Percentiles rank a stretch among this genome's conserved stretches.
These are phyloP conservation scores for Rhingia rostrata DNA, from an alignment of 2,888 invertebrate genomes.

Conservation along the genomic window DNA sequence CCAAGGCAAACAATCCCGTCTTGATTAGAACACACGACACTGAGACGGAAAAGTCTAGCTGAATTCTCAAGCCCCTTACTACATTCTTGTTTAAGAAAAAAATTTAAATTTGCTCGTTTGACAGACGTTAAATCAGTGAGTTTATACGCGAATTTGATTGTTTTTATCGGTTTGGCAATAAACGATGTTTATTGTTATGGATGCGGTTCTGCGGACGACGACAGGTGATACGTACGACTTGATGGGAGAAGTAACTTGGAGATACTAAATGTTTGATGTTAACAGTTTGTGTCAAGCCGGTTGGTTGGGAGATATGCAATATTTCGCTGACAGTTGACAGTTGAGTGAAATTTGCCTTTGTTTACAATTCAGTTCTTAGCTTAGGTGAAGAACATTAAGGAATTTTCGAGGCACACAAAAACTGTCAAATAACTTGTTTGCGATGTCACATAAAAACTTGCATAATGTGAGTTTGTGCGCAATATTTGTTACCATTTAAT, in stretches of 20 bases:
- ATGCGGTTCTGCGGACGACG: slow-evolving; percentile 16
- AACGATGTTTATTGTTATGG: slow-evolving; percentile 6
- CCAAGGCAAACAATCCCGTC: slow-evolving; percentile 7
- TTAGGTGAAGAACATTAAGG: background rate
- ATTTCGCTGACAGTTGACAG: slow-evolving; percentile 1
- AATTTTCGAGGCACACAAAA: background rate
- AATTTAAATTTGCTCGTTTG: background rate
- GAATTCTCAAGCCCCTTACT: background rate
- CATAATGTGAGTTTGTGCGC: slow-evolving; percentile 4
- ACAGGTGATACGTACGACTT: slow-evolving; percentile 35
- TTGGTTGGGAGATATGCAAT: background rate
- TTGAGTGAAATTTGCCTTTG: slow-evolving; percentile 23
- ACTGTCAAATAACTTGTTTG: background rate
- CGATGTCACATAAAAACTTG: background rate
- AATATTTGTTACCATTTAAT: background rate
- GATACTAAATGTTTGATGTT: slow-evolving; percentile 47
- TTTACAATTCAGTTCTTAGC: background rate
- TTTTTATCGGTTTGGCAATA: slow-evolving; percentile 12
- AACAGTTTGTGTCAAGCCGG: slow-evolving; percentile 26
- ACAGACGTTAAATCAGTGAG: slow-evolving; percentile 13
- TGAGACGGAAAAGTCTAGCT: background rate
- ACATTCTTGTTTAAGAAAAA: background rate
- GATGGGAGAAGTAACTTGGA: slow-evolving; percentile 18
- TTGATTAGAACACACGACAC: slow-evolving; percentile 4
- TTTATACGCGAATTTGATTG: background rate